Evolutionary conservation across 2,113 vertebrate genomes (phyloP), one percentile per base, ranked within the genome.

Genomic region (Pelmatolapia mariae): DNA sequence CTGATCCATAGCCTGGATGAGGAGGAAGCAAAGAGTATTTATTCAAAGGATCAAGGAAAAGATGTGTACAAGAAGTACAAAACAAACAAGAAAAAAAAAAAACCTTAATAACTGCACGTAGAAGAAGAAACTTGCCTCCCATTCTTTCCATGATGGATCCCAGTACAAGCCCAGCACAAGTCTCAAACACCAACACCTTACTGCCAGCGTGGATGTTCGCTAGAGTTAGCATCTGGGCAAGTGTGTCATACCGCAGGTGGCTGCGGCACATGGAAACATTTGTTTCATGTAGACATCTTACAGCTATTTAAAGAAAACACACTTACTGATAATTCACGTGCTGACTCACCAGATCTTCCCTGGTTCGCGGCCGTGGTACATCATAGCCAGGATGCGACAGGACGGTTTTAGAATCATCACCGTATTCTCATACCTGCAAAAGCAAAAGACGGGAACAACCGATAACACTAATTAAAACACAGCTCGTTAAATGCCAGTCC

Each of bases 321-420:
- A 54, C 7, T 16, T 8, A 7, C 10, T 43, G n/a, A 5, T 29
- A 6, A 54, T 59, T 29, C 36, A 12, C 1, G 2, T 16, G 57
- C 52, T 50, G 80, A 90, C 97, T 95, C 96, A 99, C 99, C 98
- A 99, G 90, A 99, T 98, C 97, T 99, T 99, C 53, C 97, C 98
- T 56, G 98, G 99, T 91, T 99, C 98, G 89, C 98, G 96, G 90
- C 98, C 98, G 82, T 99, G 98, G 92, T 99, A 99, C 99, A 99
- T 99, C 93, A 97, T 95, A n/a, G 99, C 98, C 89, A 99, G 95
- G 94, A 98, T 98, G 82, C 99, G 98, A 33, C 98, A 97, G 18
- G 98, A 98, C 0, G 98, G 99, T 73, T 97, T 99, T 59, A 99
- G 94, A 86, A 99, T 92, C 2, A 96, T 98, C 87, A 99, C 93